Evolutionary conservation across 2,888 invertebrate species (phyloP).

Genomic region (Prenolepis imparis): DNA sequence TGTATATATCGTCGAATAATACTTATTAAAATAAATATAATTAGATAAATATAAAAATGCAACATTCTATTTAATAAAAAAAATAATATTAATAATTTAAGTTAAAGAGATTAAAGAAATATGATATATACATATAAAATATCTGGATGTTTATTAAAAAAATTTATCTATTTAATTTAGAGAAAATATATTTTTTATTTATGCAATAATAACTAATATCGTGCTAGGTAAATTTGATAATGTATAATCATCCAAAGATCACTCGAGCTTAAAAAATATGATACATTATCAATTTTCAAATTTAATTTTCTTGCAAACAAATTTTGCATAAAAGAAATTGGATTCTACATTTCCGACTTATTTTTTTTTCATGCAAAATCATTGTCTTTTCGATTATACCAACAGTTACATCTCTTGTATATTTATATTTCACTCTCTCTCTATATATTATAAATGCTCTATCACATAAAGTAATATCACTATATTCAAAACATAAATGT

Average conservation of each 20-base stretch:
- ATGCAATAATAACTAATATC: neutral
- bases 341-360: neutral
- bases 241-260: neutral
- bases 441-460: neutral
- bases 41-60: neutral
- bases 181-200: neutral
- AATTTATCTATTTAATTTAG: neutral
- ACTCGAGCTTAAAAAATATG: neutral
- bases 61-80: too few species aligned
- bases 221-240: neutral
- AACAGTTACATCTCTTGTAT: neutral
- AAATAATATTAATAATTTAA: too few species aligned
- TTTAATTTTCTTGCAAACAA: neutral
- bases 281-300: neutral
- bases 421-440: neutral
- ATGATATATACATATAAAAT: neutral
- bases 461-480: neutral
- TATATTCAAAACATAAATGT: conserved; percentile 20
- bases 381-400: neutral
- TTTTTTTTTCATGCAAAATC: neutral
- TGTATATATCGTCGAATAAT: too few species aligned
- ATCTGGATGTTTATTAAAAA: neutral
- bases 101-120: neutral
- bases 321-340: neutral
- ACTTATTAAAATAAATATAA: too few species aligned